Evolutionary conservation across 1,140 invertebrate species (phyloP).

Genomic region (Drosophila athabasca): DNA sequence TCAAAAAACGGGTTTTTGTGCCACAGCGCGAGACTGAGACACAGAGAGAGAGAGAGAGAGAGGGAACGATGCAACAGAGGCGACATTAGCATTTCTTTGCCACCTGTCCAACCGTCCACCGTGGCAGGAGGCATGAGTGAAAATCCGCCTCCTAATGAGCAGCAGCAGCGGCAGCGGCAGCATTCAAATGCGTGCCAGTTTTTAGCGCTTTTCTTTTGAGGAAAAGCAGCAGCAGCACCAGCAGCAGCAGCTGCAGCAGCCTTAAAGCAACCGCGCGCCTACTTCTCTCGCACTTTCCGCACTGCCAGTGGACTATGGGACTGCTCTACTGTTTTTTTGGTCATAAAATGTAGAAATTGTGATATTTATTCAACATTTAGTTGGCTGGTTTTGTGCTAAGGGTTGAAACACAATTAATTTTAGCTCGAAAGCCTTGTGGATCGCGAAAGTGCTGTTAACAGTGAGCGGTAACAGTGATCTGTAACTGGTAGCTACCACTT

Average conservation of each 20-base stretch:
- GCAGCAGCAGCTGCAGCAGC: constrained; percentile 16
- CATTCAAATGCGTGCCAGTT: constrained; percentile 74
- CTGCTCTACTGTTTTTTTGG: too few relatives aligned
- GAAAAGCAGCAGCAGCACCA: background rate
- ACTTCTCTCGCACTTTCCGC: too few relatives aligned
- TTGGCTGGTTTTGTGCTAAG: too few relatives aligned
- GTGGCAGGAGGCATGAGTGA: background rate
- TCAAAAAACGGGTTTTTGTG: constrained; percentile 62
- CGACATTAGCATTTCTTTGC: constrained; percentile 73
- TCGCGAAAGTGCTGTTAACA: too few relatives aligned
- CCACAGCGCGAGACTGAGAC: constrained; percentile 19
- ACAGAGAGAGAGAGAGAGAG: constrained; percentile 11
- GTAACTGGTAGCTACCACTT: too few relatives aligned
- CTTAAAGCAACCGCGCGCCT: constrained; percentile 33
- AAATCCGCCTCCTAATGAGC: constrained; percentile 57
- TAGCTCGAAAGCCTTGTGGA: too few relatives aligned
- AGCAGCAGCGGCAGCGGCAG: constrained; percentile 16
- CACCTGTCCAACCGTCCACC: constrained; percentile 32
- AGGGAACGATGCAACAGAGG: constrained; percentile 30
- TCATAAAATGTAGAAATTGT: too few relatives aligned
- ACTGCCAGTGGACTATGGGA: too few relatives aligned
- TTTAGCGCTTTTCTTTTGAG: constrained; percentile 49
- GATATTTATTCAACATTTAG: constrained; percentile 12
- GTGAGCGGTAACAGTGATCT: too few relatives aligned
- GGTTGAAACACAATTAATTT: too few relatives aligned